A percentile compares a stretch with the other conserved stretches of the same genome.
These are phyloP conservation scores for Cheilinus undulatus DNA, from an alignment of 2,113 vertebrate species.

Conservation along the genomic window DNA sequence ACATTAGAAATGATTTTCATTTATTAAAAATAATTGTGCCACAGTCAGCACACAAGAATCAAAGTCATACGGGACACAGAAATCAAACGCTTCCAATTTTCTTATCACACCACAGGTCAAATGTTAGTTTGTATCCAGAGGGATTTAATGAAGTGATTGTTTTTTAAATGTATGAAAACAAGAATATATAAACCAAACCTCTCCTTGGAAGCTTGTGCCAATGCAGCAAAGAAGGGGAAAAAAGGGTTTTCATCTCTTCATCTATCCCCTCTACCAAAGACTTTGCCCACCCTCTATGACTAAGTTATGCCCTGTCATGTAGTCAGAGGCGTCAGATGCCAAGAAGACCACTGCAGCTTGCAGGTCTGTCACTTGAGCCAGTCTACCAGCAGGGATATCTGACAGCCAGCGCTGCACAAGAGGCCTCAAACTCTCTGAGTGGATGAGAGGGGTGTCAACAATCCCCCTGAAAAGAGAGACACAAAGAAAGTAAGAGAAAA, in stretches of 20 bases:
- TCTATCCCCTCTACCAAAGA: conserved; percentile 82
- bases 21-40: background rate
- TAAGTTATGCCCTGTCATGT: conserved; percentile 93
- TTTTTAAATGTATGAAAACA: conserved; percentile 11
- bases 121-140: too few species aligned
- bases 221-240: conserved; percentile 33
- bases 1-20: background rate
- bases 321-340: conserved; percentile 88
- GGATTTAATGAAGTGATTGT: too few species aligned
- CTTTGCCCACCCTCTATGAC: conserved; percentile 91
- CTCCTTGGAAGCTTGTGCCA: conserved; percentile 35
- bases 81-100: background rate
- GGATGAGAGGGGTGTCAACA: conserved; percentile 90
- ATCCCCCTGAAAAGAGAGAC: conserved; percentile 84
- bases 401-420: conserved; percentile 87
- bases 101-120: background rate
- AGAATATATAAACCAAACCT: conserved; percentile 27
- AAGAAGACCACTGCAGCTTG: conserved; percentile 88
- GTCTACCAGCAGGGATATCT: conserved; percentile 87
- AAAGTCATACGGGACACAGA: background rate
- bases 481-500: conserved; percentile 42
- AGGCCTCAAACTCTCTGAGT: conserved; percentile 83
- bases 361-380: conserved; percentile 89
- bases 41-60: background rate
- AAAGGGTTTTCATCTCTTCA: conserved; percentile 69